Evolutionary conservation across 2,113 vertebrate genomes (phyloP), one percentile per base, ranked within the genome.

Genomic region (Hemicordylus capensis): DNA sequence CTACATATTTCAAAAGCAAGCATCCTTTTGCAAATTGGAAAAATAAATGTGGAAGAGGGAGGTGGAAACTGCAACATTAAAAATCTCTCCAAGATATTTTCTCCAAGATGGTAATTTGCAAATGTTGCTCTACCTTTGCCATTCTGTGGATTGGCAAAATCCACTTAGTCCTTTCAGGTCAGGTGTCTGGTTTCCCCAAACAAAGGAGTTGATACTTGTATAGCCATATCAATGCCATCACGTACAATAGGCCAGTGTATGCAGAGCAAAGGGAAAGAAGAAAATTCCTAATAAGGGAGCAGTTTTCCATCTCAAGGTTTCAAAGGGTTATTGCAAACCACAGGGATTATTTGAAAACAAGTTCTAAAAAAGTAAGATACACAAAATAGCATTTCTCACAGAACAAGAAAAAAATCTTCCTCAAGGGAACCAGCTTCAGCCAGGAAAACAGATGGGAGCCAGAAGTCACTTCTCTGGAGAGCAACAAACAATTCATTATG

Each of bases 181-280:
- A 6, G 77, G 86, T 79, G 72, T 51, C 89, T 94, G 80, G n/a
- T 92, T 91, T 86, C 87, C 66, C 46, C 66, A 34, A 44, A 87
- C 42, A 91, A 54, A 73, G 44, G 54, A 85, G 2, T 26, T 85
- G 90, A 73, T 84, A 44, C 11, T 90, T 89, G 69, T 54, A 82
- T 83, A 79, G 82, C 44, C 63, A 17, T 78, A 78, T 89, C 85
- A 90, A 63, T 88, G 89, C 90, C 86, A 88, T 48, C 85, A 87
- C 73, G 56, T 42, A 76, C 86, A 91, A 78, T 51, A 81, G 79
- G 34, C 46, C 72, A 61, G 88, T n/a, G 39, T 48, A 1, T 0
- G 20, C 17, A 28, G 80, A 10, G 73, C 1, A 73, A 74, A 83
- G 0, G 10, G 48, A 84, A n/a, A 28, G 11, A n/a, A 28, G 11